Conservation (phyloP, 2,113 vertebrate genomes). For the Plestiodon gilberti region DNA sequence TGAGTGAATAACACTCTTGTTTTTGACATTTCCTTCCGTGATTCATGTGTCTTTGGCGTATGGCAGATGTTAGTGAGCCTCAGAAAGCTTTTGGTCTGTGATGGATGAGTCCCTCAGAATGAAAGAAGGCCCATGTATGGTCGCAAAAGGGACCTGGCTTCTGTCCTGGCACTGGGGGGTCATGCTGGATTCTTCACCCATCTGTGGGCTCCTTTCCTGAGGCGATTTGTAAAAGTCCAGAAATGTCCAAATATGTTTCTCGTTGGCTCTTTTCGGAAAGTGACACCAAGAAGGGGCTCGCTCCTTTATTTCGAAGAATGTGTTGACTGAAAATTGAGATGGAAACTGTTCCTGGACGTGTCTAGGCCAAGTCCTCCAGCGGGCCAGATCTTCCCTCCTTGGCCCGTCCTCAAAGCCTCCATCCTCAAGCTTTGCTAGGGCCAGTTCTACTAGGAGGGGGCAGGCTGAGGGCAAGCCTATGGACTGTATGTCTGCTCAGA, state of each 20-base stretch:
- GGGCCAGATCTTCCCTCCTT: too few species aligned
- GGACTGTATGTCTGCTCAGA: too few species aligned
- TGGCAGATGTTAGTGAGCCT: neutral
- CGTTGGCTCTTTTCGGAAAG: neutral
- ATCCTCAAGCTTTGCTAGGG: neutral
- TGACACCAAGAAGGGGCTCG: neutral
- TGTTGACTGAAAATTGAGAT: neutral
- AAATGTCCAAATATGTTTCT: neutral
- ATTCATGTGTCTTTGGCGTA: neutral
- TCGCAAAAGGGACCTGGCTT: neutral
- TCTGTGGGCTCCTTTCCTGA: neutral
- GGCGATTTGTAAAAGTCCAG: neutral
- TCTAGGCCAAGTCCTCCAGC: neutral
- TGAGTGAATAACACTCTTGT: slow-evolving; percentile 65
- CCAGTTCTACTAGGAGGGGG: neutral
- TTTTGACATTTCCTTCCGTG: neutral
- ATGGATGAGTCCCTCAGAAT: neutral
- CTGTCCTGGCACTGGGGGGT: neutral
- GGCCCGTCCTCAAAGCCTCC: too few species aligned
- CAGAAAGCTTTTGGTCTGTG: neutral
- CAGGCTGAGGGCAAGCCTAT: neutral
- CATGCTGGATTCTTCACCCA: neutral
- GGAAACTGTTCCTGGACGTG: neutral
- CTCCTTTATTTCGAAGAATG: neutral
- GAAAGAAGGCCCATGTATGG: neutral